Conservation (phyloP, 2,797 vertebrate genomes). For the Schizopygopsis malacanthus region DNA sequence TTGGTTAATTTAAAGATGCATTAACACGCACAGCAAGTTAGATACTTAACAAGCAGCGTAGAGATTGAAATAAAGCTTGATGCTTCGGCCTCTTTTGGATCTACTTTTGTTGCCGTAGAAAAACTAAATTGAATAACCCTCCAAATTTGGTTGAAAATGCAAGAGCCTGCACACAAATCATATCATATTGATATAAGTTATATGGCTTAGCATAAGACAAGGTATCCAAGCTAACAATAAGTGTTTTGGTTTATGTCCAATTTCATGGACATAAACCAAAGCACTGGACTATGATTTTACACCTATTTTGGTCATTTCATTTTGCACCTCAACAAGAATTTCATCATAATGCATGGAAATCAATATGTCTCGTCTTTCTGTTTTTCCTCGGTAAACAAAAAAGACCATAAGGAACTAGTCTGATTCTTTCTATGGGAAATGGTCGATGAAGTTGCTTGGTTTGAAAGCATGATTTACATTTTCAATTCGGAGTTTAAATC, state of each 20-base stretch:
- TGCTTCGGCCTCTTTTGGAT: neutral
- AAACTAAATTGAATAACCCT: neutral
- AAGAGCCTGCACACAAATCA: too few species aligned
- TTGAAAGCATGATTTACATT: slow-evolving; percentile 35
- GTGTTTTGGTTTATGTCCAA: neutral
- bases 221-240: neutral
- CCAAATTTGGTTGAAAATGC: neutral
- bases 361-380: slow-evolving; percentile 2
- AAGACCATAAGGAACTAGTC: slow-evolving; percentile 8
- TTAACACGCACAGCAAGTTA: neutral
- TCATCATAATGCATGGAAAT: neutral
- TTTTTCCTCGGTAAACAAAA: neutral
- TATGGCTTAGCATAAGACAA: neutral
- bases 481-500: slow-evolving; percentile 45
- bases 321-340: neutral
- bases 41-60: neutral
- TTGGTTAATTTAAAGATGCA: neutral
- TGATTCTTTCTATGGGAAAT: slow-evolving; percentile 43
- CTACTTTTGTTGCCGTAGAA: neutral
- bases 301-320: neutral
- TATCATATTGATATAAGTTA: neutral
- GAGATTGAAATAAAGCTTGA: neutral
- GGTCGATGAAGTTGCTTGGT: slow-evolving; percentile 31
- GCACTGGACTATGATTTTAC: neutral
- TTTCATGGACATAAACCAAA: slow-evolving; percentile 3